Evolutionary conservation across 2,888 invertebrate species (phyloP), one percentile per base, ranked within the genome.

Genomic region (Epistrophella euchroma): DNA sequence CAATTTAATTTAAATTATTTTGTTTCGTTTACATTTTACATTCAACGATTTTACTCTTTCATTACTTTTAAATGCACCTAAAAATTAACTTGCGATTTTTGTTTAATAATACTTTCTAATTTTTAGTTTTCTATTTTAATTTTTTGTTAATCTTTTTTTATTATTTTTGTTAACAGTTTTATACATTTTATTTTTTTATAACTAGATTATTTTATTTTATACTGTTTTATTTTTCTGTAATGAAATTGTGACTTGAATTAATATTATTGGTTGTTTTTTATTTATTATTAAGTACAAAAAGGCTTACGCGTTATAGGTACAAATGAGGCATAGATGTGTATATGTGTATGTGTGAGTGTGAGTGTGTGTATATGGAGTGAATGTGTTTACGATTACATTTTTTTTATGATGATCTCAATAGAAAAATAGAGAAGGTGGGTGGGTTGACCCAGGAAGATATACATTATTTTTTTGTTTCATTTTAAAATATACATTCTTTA

Each of bases 371-470:
- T 88, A 87, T 88, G 86, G 88, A 66, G 60, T 78, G 80, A 76
- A 19, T 64, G 19, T 62, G 60, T 56, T 80, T 43, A 66, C 71
- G 81, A 76, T 76, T 75, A 82, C 62, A 66, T 73, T 55, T 70
- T 55, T 35, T 72, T 47, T 45, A 32, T 64, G 84, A 79, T 84
- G 85, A 85, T 87, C 78, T 83, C 80, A 87, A 91, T 91, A 91
- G 92, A 92, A 91, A 91, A 92, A 92, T 92, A 91, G 90, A 91
- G 90, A 90, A 91, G 91, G 91, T 91, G 91, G 91, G 91, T 90
- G 91, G 91, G 91, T 91, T 91, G 91, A 91, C 91, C 90, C 91
- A 91, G 91, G 91, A 91, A 91, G 90, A 91, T 90, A 78, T 87
- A 75, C 72, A 76, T 77, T 78, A 85, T 64, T 78, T 77, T 80